These are phyloP conservation scores for Pyrrhia umbra DNA, from an alignment of 2,888 invertebrate genomes.

Conservation along the genomic window DNA sequence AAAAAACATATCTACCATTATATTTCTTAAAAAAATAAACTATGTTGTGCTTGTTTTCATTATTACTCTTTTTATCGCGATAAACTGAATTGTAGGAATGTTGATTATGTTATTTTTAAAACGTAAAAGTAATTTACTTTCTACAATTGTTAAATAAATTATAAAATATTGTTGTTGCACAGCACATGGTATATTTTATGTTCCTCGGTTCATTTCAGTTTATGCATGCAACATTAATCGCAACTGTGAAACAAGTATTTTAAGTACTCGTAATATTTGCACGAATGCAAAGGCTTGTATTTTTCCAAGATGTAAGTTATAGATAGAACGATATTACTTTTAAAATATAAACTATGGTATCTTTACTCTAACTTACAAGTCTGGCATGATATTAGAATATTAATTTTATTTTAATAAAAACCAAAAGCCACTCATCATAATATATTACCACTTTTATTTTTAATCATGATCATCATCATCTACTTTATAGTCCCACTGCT, in stretches of 20 bases:
- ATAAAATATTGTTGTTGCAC: slow-evolving; percentile 1
- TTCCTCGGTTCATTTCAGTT: neutral
- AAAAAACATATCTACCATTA: too few species aligned
- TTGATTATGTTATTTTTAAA: neutral
- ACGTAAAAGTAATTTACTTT: neutral
- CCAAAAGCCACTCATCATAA: too few species aligned
- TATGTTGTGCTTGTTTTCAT: neutral
- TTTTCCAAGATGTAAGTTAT: neutral
- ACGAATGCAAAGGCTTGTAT: neutral
- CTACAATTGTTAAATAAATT: neutral
- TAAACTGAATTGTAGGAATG: neutral
- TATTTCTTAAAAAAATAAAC: too few species aligned
- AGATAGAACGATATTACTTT: neutral
- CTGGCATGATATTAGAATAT: too few species aligned
- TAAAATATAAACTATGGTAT: neutral
- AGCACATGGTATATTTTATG: neutral
- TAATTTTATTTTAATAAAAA: too few species aligned
- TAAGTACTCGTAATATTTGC: neutral
- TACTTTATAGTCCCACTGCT: too few species aligned
- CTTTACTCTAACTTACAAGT: neutral
- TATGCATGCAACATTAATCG: neutral
- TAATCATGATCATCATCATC: too few species aligned
- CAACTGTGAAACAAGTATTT: neutral
- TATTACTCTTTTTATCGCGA: neutral
- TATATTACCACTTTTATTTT: too few species aligned